These are phyloP conservation scores for Pseudopipra pipra DNA, from an alignment of 2,113 vertebrate species.

Conservation along the genomic window DNA sequence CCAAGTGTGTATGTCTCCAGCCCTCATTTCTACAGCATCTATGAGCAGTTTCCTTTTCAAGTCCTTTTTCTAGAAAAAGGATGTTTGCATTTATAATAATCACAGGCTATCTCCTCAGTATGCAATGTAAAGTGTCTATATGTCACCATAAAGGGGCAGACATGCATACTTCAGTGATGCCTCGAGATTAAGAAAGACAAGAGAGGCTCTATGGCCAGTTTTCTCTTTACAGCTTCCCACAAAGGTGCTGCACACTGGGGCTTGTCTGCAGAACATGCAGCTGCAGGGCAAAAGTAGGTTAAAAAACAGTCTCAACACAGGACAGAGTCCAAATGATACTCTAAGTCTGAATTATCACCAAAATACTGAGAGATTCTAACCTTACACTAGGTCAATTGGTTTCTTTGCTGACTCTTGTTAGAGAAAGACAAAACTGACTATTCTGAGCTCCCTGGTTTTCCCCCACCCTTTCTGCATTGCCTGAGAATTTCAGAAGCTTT, in stretches of 20 bases:
- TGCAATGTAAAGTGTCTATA: background rate
- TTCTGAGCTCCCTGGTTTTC: background rate
- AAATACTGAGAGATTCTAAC: background rate
- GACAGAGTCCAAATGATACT: background rate
- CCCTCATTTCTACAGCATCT: background rate
- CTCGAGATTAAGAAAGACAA: background rate
- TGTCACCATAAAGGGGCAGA: background rate
- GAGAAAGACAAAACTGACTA: background rate
- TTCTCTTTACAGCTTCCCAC: background rate
- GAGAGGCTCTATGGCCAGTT: background rate
- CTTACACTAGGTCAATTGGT: background rate
- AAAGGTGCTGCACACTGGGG: background rate
- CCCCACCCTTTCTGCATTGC: rapidly evolving
- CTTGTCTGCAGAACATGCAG: background rate
- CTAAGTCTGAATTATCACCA: background rate
- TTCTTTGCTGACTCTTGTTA: background rate
- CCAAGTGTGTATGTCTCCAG: background rate
- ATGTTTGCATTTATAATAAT: background rate
- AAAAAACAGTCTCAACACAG: background rate
- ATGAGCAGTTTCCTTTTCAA: background rate
- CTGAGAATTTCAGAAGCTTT: background rate
- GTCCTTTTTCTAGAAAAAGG: background rate
- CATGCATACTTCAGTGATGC: rapidly evolving
- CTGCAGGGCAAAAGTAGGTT: background rate
- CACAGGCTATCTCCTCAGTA: background rate